Evolutionary conservation across 1,140 invertebrate genomes (phyloP).

Genomic region (Trichoplusia ni): DNA sequence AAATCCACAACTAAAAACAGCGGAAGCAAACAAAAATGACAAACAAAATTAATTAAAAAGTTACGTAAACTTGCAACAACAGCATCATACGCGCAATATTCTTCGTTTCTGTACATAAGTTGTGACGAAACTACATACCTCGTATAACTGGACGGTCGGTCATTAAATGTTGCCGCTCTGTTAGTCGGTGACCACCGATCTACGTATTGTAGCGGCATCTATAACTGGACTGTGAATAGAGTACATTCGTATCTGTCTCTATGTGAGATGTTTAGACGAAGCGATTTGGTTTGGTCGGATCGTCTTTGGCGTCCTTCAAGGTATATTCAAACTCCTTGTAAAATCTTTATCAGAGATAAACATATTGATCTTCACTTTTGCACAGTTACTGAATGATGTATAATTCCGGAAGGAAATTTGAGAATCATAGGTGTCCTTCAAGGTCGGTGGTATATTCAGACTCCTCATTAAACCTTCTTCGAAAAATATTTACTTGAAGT

Average conservation of each 20-base stretch:
- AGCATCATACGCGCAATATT: slow-evolving; percentile 22
- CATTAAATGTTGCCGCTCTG: slow-evolving; percentile 79
- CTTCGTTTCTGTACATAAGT: slow-evolving; percentile 20
- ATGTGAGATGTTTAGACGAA: slow-evolving; percentile 39
- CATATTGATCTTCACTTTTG: too few species aligned
- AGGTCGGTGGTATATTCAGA: too few species aligned
- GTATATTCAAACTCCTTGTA: neutral
- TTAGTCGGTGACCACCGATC: slow-evolving; percentile 57
- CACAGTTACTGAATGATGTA: too few species aligned
- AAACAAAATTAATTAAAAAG: slow-evolving; percentile 8
- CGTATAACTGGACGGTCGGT: slow-evolving; percentile 65
- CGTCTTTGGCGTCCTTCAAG: neutral
- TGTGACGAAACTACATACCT: slow-evolving; percentile 62
- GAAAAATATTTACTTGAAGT: too few species aligned
- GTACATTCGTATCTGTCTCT: slow-evolving; percentile 73
- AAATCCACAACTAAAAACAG: too few species aligned
- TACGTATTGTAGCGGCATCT: slow-evolving; percentile 70
- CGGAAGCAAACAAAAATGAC: neutral
- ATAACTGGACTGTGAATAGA: slow-evolving; percentile 75
- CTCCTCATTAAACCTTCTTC: too few species aligned
- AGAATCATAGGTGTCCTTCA: too few species aligned
- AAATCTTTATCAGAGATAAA: neutral
- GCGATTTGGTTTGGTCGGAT: slow-evolving; percentile 34
- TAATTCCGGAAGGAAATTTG: too few species aligned
- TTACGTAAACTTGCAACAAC: slow-evolving; percentile 10